Conservation (phyloP, 1,140 invertebrate species). For the Batillaria attramentaria region DNA sequence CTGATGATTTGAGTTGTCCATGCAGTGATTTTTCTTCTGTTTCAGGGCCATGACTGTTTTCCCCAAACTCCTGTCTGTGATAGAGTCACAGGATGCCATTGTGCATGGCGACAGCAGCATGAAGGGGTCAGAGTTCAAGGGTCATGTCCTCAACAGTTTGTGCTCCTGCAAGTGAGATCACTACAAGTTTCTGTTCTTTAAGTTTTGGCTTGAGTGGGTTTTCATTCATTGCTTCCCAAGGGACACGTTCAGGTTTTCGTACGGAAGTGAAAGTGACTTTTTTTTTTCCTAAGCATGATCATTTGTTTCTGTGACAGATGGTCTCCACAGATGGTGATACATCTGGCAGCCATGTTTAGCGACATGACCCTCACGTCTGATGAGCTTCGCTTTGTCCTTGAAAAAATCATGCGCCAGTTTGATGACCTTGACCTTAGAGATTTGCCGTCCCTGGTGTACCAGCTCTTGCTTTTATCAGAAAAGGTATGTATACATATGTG, state of each 20-base stretch:
- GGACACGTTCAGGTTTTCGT: neutral
- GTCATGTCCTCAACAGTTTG: constrained; percentile 65
- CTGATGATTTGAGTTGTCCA: neutral
- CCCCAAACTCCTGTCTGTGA: constrained; percentile 64
- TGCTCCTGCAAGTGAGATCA: constrained; percentile 69
- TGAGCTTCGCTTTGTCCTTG: constrained; percentile 70
- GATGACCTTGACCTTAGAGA: constrained; percentile 66
- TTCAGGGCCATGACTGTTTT: constrained; percentile 63
- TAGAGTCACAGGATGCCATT: constrained; percentile 56
- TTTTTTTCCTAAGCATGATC: constrained; percentile 4
- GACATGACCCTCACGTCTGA: constrained; percentile 68
- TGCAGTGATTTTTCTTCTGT: constrained; percentile 1
- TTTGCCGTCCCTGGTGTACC: constrained; percentile 71
- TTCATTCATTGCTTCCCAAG: neutral
- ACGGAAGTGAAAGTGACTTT: neutral
- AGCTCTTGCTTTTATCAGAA: constrained; percentile 67
- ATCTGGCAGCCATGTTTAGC: constrained; percentile 65
- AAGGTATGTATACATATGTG: constrained; percentile 57
- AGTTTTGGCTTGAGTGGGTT: neutral
- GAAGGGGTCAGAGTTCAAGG: constrained; percentile 65
- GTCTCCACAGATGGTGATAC: constrained; percentile 57
- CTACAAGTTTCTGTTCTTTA: neutral
- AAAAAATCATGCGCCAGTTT: constrained; percentile 68
- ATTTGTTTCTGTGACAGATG: constrained; percentile 62
- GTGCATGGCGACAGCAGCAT: constrained; percentile 57